These are phyloP conservation scores for Ciona savignyi DNA, from an alignment of 23 tunicate species.

Conservation along the genomic window DNA sequence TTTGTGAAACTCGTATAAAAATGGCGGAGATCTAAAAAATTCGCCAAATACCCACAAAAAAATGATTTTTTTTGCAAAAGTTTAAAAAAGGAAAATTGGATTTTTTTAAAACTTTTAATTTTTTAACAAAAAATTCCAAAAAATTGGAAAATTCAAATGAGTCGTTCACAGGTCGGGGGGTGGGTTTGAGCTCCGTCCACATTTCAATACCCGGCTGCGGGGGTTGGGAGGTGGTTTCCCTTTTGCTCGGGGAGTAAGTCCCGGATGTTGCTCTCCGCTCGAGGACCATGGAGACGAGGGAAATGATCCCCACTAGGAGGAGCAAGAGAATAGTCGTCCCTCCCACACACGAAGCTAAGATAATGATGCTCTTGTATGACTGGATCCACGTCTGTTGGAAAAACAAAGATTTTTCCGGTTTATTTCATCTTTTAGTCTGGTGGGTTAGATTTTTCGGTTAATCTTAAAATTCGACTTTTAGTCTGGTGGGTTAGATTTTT, in stretches of 20 bases:
- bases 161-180: not conserved
- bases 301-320: slow-evolving; percentile 11
- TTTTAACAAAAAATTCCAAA: not conserved
- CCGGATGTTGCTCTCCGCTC: slow-evolving; percentile 50
- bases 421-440: not conserved
- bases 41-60: too few species aligned
- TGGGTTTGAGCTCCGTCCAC: not conserved
- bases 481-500: too few species aligned
- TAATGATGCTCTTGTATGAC: not conserved
- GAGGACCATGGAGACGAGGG: slow-evolving; percentile 15
- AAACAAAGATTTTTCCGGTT: too few species aligned
- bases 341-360: slow-evolving; percentile 17
- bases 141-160: not conserved
- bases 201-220: not conserved
- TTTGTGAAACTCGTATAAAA: too few species aligned
- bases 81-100: too few species aligned
- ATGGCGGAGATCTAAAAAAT: too few species aligned
- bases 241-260: slow-evolving; percentile 51
- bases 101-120: too few species aligned
- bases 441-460: too few species aligned
- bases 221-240: slow-evolving; percentile 5
- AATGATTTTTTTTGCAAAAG: too few species aligned
- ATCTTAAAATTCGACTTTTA: too few species aligned
- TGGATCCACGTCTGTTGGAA: not conserved
- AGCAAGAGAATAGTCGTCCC: slow-evolving; percentile 28